Evolutionary conservation across 1,140 invertebrate genomes (phyloP).

Genomic region (Oryzaephilus surinamensis): DNA sequence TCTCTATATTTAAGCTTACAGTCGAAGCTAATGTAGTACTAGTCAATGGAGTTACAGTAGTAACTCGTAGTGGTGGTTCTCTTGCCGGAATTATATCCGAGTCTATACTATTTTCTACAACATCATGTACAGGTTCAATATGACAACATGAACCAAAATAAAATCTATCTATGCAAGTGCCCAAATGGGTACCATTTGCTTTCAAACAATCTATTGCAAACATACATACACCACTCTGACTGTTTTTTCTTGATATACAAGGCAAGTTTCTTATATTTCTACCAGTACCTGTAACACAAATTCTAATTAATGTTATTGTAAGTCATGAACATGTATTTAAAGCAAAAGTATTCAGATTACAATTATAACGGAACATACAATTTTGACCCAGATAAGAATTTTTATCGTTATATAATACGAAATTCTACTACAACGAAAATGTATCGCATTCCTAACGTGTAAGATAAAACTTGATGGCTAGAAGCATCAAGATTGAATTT

Average conservation of each 20-base stretch:
- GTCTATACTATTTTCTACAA: slow-evolving; percentile 42
- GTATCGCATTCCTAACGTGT: no score
- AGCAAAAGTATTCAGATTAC: slow-evolving; percentile 1
- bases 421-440: no score
- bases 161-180: slow-evolving; percentile 84
- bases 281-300: slow-evolving; percentile 54
- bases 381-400: no score
- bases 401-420: no score
- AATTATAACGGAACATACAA: no score
- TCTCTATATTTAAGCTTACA: slow-evolving; percentile 23
- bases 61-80: slow-evolving; percentile 33
- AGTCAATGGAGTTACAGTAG: slow-evolving; percentile 27
- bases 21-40: slow-evolving; percentile 21
- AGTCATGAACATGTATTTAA: slow-evolving; percentile 2
- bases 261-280: slow-evolving; percentile 79
- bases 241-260: slow-evolving; percentile 68
- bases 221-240: slow-evolving; percentile 80
- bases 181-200: slow-evolving; percentile 79
- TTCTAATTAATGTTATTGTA: slow-evolving; percentile 13
- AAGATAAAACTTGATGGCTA: no score
- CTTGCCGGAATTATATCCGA: slow-evolving; percentile 40
- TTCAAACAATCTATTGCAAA: slow-evolving; percentile 88
- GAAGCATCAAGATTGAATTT: no score
- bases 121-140: slow-evolving; percentile 40
- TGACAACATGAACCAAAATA: slow-evolving; percentile 88